Evolutionary conservation across 2,797 vertebrate species (phyloP), one percentile per base, ranked within the genome.

Genomic region (Sphenopsis melanotis): DNA sequence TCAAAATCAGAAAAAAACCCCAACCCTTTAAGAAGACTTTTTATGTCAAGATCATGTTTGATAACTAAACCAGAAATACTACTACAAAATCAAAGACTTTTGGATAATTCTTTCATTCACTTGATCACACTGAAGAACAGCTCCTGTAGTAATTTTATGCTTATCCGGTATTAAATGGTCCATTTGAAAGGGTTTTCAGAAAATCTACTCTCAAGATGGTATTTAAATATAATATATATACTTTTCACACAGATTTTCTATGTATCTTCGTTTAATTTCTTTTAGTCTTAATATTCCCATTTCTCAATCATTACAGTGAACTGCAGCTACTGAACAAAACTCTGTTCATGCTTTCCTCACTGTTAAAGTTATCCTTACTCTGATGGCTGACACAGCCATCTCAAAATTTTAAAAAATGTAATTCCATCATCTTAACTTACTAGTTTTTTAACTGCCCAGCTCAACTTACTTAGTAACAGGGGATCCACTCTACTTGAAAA

Each of bases 31-130:
- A 44, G 66, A 83, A 10, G 29, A 66, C 8, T 7, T 78, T 44
- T 69, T 17, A 59, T 36, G 24, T 60, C 60, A 93, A 90, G 34
- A 64, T 53, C 21, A 19, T 32, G 30, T 30, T 82, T 47, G 60
- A 49, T 87, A 92, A 77, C 52, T 70, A 77, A 94, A 88, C 34
- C 24, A 65, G 74, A 86, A 92, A 80, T 68, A 57, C 8, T 68
- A 14, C 29, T 60, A 83, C 42, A 87, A 84, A 80, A 76, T 80
- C 29, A 94, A 91, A 87, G 76, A 71, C 49, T 90, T 94, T 46
- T 71, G 47, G 59, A 71, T 87, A 93, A 79, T 79, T 93, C 83
- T 71, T 89, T 74, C 71, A 89, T 85, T 84, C 59, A 65, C 68
- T 89, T 76, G 36, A 90, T 94, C 59, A 66, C 41, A 76, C 44